Evolutionary conservation across 37 sponge, comb jelly and placozoan species (phyloP), one percentile per base, ranked within the genome.

Genomic region (Tethya wilhelma): DNA sequence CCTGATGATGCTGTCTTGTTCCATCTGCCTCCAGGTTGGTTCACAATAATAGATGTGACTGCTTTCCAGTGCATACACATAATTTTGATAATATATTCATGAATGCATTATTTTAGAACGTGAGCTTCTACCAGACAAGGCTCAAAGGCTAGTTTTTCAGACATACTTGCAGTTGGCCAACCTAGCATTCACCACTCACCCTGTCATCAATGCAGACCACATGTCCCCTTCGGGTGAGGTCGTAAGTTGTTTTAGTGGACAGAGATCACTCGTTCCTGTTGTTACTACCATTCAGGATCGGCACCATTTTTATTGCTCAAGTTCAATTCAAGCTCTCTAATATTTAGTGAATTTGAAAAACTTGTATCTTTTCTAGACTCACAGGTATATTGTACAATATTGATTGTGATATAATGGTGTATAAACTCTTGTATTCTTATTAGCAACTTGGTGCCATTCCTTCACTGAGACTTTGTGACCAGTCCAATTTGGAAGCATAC

Each of bases 181-280:
- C 19, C 70, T 84, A 2, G 31, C 69, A 0, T 84, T 39, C 23
- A 39, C 29, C 20, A 68, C 38, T 17, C 20, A 39, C 31, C 4
- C 34, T 30, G 70, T 62, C 12, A 30, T 20, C 26, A 87, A 87
- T 87, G 87, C 81, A 17, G 87, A 87, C 41, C 63, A 79, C 33
- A 87, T 87, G 87, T 87, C 87, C 11, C 87, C 87, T 46, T 60
- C 69, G 32, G 78, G 85, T 85, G n/a, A n/a, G n/a, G n/a, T n/a
- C n/a, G n/a, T n/a, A n/a, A n/a, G n/a, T 25, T 9, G n/a, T n/a
- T n/a, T n/a, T n/a, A n/a, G n/a, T n/a, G n/a, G n/a, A n/a, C n/a
- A n/a, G n/a, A n/a, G n/a, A n/a, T n/a, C n/a, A n/a, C n/a, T n/a
- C n/a, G n/a, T n/a, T n/a, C n/a, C n/a, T n/a, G n/a, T n/a, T n/a